phyloP scores from a whole-genome alignment of 2,888 invertebrate species.

The Argyresthia goedartella region DNA sequence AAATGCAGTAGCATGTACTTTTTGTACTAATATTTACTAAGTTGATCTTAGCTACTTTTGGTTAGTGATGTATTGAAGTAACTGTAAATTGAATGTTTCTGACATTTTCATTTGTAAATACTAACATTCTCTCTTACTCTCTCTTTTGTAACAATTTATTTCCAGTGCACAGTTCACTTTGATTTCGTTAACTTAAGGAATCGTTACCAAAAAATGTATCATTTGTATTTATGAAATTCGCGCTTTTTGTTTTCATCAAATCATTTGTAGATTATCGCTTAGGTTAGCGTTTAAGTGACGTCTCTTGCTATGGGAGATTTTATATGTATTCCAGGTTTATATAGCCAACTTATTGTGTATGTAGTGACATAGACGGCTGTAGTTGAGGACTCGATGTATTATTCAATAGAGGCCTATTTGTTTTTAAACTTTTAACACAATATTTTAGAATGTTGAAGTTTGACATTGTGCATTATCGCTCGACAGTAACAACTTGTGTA shows the following conservation, averaged over 20 bases:
- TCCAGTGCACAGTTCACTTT: constrained; percentile 25
- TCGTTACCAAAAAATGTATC: constrained; percentile 64
- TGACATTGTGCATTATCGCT: constrained; percentile 26
- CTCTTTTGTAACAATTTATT: constrained; percentile 27
- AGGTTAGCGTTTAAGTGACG: constrained; percentile 18
- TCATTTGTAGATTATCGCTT: constrained; percentile 27
- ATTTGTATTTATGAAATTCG: constrained; percentile 50
- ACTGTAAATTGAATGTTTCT: constrained; percentile 20
- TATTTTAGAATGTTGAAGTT: constrained; percentile 24
- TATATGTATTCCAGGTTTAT: constrained; percentile 12
- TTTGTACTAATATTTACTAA: constrained; percentile 21
- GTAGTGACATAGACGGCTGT: not conserved
- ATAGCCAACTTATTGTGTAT: constrained; percentile 13
- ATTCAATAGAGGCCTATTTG: constrained; percentile 26
- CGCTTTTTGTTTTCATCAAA: constrained; percentile 23
- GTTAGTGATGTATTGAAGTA: constrained; percentile 46
- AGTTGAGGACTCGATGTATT: constrained; percentile 8
- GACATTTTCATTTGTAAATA: constrained; percentile 18
- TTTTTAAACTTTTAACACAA: constrained; percentile 29
- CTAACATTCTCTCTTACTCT: constrained; percentile 28
- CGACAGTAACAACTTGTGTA: constrained; percentile 21
- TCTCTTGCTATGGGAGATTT: constrained; percentile 25
- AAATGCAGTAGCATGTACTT: not conserved
- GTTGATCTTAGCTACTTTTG: constrained; percentile 39
- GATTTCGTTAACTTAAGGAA: constrained; percentile 43